A percentile compares a stretch with the other conserved stretches of the same genome.
These are phyloP conservation scores for Phyllostomus hastatus DNA, from an alignment of 2,113 vertebrate species.

Conservation along the genomic window DNA sequence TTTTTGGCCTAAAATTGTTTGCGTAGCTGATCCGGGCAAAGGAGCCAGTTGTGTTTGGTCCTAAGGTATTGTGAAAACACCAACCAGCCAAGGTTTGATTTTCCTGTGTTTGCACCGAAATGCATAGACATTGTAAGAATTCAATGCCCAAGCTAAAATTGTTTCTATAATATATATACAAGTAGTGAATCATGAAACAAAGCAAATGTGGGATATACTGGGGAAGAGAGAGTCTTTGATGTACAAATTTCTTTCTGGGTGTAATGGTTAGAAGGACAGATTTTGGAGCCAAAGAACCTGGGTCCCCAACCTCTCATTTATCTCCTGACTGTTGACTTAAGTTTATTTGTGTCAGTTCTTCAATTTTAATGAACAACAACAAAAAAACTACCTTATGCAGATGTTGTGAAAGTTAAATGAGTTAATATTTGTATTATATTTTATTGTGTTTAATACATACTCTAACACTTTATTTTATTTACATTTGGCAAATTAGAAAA, in stretches of 20 bases:
- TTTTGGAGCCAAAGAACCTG: background rate
- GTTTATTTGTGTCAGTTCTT: background rate
- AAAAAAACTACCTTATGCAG: background rate
- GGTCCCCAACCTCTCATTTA: background rate
- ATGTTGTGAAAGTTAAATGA: background rate
- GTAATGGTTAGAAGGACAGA: background rate
- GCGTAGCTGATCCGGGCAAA: background rate
- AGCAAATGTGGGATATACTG: background rate
- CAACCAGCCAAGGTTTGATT: background rate
- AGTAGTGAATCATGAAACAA: background rate
- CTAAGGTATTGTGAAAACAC: background rate
- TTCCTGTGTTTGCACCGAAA: background rate
- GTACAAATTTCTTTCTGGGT: background rate
- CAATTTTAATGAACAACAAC: background rate
- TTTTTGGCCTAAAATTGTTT: background rate
- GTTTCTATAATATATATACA: background rate
- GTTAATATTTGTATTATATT: background rate
- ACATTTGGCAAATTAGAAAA: background rate
- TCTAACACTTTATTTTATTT: background rate
- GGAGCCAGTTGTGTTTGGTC: background rate
- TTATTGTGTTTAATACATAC: background rate
- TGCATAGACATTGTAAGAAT: background rate
- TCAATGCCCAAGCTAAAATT: background rate
- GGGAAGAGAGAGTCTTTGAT: background rate
- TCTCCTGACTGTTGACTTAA: background rate